Percentiles rank a stretch among this genome's conserved stretches.
phyloP scores from a whole-genome alignment of 2,797 vertebrate genomes.

The Syngnathus rostellatus region DNA sequence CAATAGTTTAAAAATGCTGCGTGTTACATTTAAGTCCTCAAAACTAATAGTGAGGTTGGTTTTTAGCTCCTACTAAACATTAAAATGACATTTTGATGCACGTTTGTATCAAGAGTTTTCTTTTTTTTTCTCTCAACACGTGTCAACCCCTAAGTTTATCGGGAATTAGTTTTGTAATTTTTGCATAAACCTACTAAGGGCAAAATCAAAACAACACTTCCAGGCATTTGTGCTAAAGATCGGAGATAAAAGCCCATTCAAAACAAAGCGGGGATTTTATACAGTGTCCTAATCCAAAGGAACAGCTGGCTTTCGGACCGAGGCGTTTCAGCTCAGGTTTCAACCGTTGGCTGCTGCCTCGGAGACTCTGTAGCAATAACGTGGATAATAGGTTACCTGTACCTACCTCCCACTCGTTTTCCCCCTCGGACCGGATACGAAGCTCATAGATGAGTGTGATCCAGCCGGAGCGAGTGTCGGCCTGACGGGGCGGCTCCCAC shows the following conservation, averaged over 20 bases:
- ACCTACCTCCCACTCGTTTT: constrained; percentile 80
- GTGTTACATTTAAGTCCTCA: no score
- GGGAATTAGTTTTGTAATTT: neutral
- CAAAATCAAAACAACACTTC: neutral
- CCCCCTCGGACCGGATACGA: constrained; percentile 71
- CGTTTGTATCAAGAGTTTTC: no score
- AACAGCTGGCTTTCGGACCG: neutral
- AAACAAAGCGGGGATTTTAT: neutral
- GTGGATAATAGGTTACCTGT: neutral
- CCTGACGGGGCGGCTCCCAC: constrained; percentile 79
- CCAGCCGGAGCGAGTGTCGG: constrained; percentile 87
- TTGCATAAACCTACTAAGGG: neutral
- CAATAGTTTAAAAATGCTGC: no score
- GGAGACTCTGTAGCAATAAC: neutral
- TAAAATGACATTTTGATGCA: no score
- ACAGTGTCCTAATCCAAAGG: neutral
- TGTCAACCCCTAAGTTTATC: no score
- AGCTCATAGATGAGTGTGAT: constrained; percentile 87
- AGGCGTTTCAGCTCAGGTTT: neutral
- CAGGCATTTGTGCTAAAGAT: neutral
- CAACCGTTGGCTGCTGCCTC: neutral
- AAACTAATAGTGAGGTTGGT: no score
- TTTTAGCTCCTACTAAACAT: no score
- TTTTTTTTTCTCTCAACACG: no score
- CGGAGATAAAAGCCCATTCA: neutral